Base-by-base conservation (phyloP, 2,113 vertebrate species). In the Elaphurus davidianus region DNA sequence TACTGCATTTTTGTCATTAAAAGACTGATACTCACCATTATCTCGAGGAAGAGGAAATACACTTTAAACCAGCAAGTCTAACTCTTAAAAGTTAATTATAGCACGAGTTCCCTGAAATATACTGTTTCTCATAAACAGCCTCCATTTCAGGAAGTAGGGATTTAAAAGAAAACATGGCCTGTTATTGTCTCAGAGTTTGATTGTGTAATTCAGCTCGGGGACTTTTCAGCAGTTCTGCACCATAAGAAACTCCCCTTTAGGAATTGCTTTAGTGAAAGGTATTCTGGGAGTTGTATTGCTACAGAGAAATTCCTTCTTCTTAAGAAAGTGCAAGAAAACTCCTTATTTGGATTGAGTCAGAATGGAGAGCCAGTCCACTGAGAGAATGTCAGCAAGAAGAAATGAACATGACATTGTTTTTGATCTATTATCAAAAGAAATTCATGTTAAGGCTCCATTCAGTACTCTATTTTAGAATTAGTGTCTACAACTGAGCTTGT, bases 1-100 rank as follows among this genome's bases (percentile, higher is more conserved):
- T 50, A 50, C 12, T 50, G 47, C 47, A 50, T 50, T 83, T 82
- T 62, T 59, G 60, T 92, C 60, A 92, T 50, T 40, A 40, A 40
- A 85, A 91, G 33, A 43, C 19, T 17, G 78, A 25, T 87, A 98
- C 98, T 98, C 64, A 98, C 98, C 60, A 97, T 96, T 87, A n/a
- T 92, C n/a, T 50, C 0, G 50, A 74, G 96, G 96, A 90, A 54
- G 81, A 83, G 3, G 79, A 85, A 57, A 78, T 84, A 19, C 21
- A 89, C 40, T 54, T 45, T 28, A 47, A 91, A 55, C 2, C 59
- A 64, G 95, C 23, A 28, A 78, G 43, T 78, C 21, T 87, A 87
- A 90, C 88, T 93, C 52, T 12, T n/a, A 27, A 83, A 45, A 25
- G 33, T 85, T 67, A 7, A 91, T 88, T 97, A 27, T n/a, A 11